These are phyloP conservation scores for Pocillopora meandrina DNA, from an alignment of 92 coral and sea anemone genomes.

Conservation along the genomic window DNA sequence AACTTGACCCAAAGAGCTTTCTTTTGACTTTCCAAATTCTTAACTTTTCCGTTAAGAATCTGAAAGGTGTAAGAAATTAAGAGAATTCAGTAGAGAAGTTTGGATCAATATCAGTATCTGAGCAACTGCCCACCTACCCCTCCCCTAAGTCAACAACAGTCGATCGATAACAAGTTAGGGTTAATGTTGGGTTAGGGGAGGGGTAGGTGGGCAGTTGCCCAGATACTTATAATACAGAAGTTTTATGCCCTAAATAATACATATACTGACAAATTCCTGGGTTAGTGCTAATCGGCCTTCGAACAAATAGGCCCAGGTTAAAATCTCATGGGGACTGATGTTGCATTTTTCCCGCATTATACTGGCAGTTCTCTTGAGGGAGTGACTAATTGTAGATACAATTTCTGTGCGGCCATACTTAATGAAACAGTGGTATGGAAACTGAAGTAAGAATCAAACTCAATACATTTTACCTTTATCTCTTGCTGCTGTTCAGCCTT, in stretches of 20 bases:
- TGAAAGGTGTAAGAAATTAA: background rate
- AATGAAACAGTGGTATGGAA: background rate
- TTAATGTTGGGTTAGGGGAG: too few relatives aligned
- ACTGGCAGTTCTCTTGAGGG: slow-evolving; percentile 1
- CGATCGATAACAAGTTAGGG: too few relatives aligned
- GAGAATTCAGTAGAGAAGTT: background rate
- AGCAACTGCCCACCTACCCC: too few relatives aligned
- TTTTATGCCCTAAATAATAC: background rate
- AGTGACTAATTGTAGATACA: slow-evolving; percentile 15
- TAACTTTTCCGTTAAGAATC: slow-evolving; percentile 28
- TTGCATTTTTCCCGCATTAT: too few relatives aligned
- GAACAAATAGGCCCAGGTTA: too few relatives aligned
- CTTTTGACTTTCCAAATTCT: slow-evolving; percentile 14
- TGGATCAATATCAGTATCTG: background rate
- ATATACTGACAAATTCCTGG: too few relatives aligned
- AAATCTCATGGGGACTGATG: too few relatives aligned
- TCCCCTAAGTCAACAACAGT: too few relatives aligned
- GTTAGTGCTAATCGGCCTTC: too few relatives aligned
- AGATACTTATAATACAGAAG: background rate
- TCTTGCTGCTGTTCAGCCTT: slow-evolving; percentile 26
- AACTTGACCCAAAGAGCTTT: slow-evolving; percentile 6
- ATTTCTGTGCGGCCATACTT: background rate
- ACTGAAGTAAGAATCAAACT: background rate
- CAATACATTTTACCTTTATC: slow-evolving; percentile 15
- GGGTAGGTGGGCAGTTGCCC: too few relatives aligned